phyloP scores from a whole-genome alignment of 2,888 invertebrate genomes.

The Quadriops clusia region DNA sequence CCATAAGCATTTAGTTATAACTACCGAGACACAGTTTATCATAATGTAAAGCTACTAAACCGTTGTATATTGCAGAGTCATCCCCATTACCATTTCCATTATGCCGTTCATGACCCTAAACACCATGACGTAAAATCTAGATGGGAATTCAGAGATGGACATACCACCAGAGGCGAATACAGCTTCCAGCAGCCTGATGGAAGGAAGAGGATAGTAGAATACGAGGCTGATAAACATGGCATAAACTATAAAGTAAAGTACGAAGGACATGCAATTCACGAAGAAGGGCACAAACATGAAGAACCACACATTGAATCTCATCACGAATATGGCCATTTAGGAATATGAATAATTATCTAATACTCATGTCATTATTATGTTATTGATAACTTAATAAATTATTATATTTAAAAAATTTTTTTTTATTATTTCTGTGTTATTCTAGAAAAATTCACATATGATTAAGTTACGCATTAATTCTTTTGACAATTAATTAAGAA shows the following conservation, averaged over 20 bases:
- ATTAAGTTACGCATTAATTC: too few species aligned
- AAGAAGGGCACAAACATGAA: conserved; percentile 10
- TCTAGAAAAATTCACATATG: too few species aligned
- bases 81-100: conserved; percentile 30
- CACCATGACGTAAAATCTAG: conserved; percentile 31
- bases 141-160: conserved; percentile 28
- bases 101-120: conserved; percentile 29
- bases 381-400: too few species aligned
- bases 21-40: too few species aligned
- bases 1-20: too few species aligned
- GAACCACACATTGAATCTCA: neutral
- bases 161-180: conserved; percentile 29
- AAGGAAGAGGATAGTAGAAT: conserved; percentile 30
- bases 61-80: conserved; percentile 22
- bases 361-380: too few species aligned
- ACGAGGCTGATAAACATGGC: conserved; percentile 31
- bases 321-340: too few species aligned
- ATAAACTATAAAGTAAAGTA: conserved; percentile 28
- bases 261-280: conserved; percentile 20
- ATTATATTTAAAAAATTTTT: too few species aligned
- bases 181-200: conserved; percentile 31
- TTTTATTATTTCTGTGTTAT: too few species aligned
- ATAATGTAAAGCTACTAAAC: too few species aligned
- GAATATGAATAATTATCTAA: too few species aligned
- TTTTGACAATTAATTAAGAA: too few species aligned